Evolutionary conservation across 2,113 vertebrate genomes (phyloP).

Genomic region (Catagonus wagneri): DNA sequence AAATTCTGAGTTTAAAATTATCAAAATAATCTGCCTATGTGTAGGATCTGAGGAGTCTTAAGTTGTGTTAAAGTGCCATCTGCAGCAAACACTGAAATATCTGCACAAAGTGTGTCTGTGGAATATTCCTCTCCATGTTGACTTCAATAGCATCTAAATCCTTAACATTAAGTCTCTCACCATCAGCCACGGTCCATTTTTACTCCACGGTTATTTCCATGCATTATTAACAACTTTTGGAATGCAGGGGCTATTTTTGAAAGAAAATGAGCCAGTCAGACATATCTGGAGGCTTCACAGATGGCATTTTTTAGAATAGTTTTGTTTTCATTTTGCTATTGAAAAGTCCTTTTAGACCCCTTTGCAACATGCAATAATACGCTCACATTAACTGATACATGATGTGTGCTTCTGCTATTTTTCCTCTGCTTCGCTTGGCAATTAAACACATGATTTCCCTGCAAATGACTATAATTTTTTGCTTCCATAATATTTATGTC

Average conservation of each 20-base stretch:
- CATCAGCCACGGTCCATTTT: conserved; percentile 67
- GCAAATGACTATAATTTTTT: conserved; percentile 86
- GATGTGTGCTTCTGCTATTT: conserved; percentile 81
- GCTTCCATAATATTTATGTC: conserved; percentile 86
- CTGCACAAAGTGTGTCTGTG: background rate
- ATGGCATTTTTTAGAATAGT: conserved; percentile 80
- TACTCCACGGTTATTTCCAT: conserved; percentile 66
- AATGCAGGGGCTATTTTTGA: conserved; percentile 78
- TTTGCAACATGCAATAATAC: conserved; percentile 81
- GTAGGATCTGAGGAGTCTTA: background rate
- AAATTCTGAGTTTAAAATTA: background rate
- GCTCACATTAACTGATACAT: conserved; percentile 81
- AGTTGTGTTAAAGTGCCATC: conserved; percentile 73
- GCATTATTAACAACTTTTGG: conserved; percentile 78
- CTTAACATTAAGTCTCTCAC: conserved; percentile 44
- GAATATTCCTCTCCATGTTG: background rate
- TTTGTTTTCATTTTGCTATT: conserved; percentile 78
- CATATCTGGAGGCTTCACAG: conserved; percentile 79
- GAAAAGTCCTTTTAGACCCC: conserved; percentile 79
- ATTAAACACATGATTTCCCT: conserved; percentile 84
- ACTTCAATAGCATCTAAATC: conserved; percentile 24
- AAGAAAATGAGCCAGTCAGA: conserved; percentile 81
- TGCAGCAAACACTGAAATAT: conserved; percentile 57
- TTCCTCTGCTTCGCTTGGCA: conserved; percentile 81
- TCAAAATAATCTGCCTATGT: background rate